Base-by-base conservation (phyloP, 2,113 vertebrate species). In the Anolis carolinensis region DNA sequence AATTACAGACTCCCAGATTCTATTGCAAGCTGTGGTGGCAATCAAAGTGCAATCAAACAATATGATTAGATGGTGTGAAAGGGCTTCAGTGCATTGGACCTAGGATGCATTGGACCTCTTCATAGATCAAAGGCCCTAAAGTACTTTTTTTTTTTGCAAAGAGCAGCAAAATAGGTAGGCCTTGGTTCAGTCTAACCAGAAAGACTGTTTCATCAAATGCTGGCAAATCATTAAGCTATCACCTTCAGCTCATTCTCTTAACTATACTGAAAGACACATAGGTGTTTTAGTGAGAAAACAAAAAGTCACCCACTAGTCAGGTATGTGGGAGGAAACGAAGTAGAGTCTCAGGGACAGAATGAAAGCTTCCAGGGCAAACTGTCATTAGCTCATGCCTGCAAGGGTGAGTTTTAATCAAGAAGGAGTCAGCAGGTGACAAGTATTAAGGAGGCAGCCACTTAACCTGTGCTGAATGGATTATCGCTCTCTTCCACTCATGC, bases 391-490 rank as follows among this genome's bases (percentile, higher is more conserved):
- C 86, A 86, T 82, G 93, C 91, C 86, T 92, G 83, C 86, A 48
- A 81, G 85, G 81, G 87, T 87, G 91, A 93, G 70, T 90, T 91
- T 95, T 92, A 88, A 94, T 93, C 91, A 92, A 88, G 84, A 90
- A 81, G 88, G 86, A 94, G 86, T 93, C 89, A 93, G 85, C 79
- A 87, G 80, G 71, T 86, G 87, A 79, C 0, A 8, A 92, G 72
- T 59, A 93, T 89, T 81, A 86, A 89, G 83, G 93, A 87, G 25
- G 18, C 0, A 0, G 76, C 88, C 88, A 91, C 82, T 92, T 92
- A 89, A 85, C 62, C 50, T 83, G 50, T 80, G 25, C 87, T 86
- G 92, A 92, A 87, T 83, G 92, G 75, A 89, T 92, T 90, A 91
- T 90, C 89, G 92, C 59, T 71, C 85, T 79, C 77, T 94, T 89